phyloP scores from a whole-genome alignment of 2,113 vertebrate genomes.

The Chaetodon auriga region DNA sequence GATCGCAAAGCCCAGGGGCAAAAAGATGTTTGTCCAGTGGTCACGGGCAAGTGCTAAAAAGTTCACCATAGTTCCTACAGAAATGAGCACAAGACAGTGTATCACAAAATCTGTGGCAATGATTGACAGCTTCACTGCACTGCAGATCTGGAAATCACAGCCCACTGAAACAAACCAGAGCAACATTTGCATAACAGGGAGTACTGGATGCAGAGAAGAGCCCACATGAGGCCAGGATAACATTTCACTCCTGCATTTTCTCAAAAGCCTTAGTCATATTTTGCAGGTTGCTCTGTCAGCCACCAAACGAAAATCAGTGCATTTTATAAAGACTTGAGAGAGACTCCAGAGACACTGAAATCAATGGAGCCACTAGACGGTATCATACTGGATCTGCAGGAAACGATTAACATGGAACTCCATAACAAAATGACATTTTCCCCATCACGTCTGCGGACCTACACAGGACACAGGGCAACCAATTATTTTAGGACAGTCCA shows the following conservation, averaged over 20 bases:
- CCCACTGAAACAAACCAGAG: neutral
- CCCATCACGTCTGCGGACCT: neutral
- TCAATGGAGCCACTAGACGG: neutral
- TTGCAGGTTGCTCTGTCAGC: no score
- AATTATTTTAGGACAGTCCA: neutral
- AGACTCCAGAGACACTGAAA: neutral
- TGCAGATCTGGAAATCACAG: neutral
- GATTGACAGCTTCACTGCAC: neutral
- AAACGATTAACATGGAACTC: neutral
- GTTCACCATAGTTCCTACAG: conserved; percentile 86
- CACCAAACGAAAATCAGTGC: neutral
- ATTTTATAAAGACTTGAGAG: neutral
- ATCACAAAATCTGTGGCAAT: neutral
- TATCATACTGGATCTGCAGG: neutral
- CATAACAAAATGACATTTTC: neutral
- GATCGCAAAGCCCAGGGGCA: conserved; percentile 91
- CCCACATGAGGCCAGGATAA: neutral
- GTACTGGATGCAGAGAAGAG: neutral
- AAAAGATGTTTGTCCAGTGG: conserved; percentile 88
- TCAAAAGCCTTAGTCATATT: neutral
- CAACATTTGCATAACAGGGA: neutral
- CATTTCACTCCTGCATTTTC: no score
- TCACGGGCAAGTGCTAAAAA: conserved; percentile 82
- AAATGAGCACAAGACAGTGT: neutral
- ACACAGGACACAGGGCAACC: neutral